Percentiles rank a stretch among this genome's conserved stretches.
These are phyloP conservation scores for Hippocampus comes DNA, from an alignment of 2,113 vertebrate genomes.

Conservation along the genomic window DNA sequence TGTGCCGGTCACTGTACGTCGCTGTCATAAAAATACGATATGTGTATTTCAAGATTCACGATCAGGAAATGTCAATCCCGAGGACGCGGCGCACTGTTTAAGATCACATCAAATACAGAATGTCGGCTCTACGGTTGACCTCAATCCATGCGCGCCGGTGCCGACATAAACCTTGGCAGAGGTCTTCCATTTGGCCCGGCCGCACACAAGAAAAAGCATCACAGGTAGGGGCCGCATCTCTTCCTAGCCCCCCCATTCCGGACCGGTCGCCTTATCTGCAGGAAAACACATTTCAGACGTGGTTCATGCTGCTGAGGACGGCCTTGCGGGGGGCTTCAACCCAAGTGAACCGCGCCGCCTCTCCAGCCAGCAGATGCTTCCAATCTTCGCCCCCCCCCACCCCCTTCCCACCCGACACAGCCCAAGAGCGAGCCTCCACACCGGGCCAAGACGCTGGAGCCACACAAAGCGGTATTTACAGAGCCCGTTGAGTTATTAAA, in stretches of 20 bases:
- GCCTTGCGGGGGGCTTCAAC: conserved; percentile 61
- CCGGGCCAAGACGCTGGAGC: conserved; percentile 41
- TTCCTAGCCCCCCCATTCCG: conserved; percentile 55
- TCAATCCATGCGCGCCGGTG: conserved; percentile 30
- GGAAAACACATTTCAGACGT: conserved; percentile 69
- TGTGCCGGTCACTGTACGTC: too few species aligned
- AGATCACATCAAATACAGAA: neutral
- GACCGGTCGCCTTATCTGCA: conserved; percentile 68
- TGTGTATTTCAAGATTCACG: too few species aligned
- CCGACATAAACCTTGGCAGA: conserved; percentile 33
- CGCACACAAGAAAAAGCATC: conserved; percentile 64
- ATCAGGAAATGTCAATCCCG: too few species aligned
- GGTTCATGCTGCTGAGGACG: conserved; percentile 59
- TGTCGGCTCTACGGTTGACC: conserved; percentile 8
- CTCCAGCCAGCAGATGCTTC: conserved; percentile 24
- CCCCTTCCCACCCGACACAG: conserved; percentile 35
- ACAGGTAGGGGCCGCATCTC: conserved; percentile 67
- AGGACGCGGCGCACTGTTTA: neutral
- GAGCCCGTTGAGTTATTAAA: conserved; percentile 76
- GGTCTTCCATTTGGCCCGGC: conserved; percentile 67
- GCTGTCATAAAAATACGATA: neutral
- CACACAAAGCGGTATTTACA: conserved; percentile 73
- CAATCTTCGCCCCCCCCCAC: conserved; percentile 13
- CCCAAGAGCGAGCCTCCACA: conserved; percentile 31
- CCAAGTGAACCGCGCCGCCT: conserved; percentile 46